Conservation (phyloP, 2,797 vertebrate species). For the Tokudaia tokunoshimensis region DNA sequence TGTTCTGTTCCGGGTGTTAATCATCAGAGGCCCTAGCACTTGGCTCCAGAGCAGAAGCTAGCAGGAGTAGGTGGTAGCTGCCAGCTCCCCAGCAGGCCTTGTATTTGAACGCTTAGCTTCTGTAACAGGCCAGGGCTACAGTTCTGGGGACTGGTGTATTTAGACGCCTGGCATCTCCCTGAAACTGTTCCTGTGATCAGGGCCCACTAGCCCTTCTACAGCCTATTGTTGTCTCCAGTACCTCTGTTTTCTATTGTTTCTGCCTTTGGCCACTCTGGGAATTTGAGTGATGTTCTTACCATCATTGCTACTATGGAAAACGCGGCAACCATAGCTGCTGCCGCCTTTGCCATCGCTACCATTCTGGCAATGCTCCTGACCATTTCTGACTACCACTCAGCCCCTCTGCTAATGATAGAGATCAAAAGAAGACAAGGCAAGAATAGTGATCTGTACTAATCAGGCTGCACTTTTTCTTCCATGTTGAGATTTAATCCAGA, state of each 20-base stretch:
- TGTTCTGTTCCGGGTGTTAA: too few species aligned
- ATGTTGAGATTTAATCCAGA: too few species aligned
- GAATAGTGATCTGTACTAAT: not conserved
- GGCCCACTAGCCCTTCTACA: not conserved
- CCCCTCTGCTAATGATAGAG: too few species aligned
- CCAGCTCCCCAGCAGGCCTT: too few species aligned
- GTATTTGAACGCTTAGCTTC: not conserved
- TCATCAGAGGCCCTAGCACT: not conserved
- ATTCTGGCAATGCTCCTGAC: not conserved
- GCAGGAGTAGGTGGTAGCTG: not conserved
- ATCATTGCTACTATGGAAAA: not conserved
- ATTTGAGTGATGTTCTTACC: not conserved
- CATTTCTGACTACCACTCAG: too few species aligned
- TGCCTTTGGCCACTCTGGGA: not conserved
- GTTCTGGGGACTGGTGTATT: not conserved
- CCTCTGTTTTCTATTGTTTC: not conserved
- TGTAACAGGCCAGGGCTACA: not conserved
- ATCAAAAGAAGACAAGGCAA: not conserved
- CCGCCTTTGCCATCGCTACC: not conserved
- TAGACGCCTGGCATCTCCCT: not conserved
- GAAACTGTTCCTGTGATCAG: not conserved
- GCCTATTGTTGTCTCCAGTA: too few species aligned
- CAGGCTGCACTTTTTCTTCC: too few species aligned
- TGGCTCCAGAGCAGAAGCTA: not conserved
- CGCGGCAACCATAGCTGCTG: too few species aligned